phyloP scores from a whole-genome alignment of 2,797 vertebrate species.

The Valencia hispanica region DNA sequence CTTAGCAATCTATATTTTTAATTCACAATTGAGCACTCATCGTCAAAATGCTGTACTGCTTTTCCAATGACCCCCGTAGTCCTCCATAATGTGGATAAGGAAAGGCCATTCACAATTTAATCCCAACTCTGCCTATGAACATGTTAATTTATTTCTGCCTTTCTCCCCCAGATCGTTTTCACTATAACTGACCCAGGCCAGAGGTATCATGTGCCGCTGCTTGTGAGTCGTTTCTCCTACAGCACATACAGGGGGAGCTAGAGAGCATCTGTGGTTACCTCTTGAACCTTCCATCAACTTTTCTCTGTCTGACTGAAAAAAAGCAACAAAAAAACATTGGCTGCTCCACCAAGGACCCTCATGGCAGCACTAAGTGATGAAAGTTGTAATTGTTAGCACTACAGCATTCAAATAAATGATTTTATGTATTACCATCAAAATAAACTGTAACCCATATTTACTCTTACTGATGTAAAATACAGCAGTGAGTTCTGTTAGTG shows the following conservation, averaged over 20 bases:
- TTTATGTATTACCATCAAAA: not conserved
- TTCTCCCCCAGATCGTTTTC: slow-evolving; percentile 86
- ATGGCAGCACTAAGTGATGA: not conserved
- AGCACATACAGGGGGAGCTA: slow-evolving; percentile 92
- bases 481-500: not conserved
- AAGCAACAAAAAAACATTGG: too few relatives aligned
- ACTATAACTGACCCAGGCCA: slow-evolving; percentile 76
- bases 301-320: not conserved
- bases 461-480: not conserved
- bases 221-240: slow-evolving; percentile 92
- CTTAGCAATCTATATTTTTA: too few relatives aligned
- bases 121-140: not conserved
- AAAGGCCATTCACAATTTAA: not conserved
- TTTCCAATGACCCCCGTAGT: too few relatives aligned
- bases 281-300: not conserved
- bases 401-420: not conserved
- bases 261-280: not conserved
- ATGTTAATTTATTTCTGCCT: not conserved
- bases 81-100: not conserved
- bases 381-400: not conserved
- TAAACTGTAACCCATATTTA: not conserved
- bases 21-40: too few relatives aligned
- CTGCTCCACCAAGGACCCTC: not conserved
- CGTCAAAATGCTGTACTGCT: too few relatives aligned
- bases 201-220: slow-evolving; percentile 90